Conservation (phyloP, 1,140 invertebrate genomes). For the Campoletis sonorensis region DNA sequence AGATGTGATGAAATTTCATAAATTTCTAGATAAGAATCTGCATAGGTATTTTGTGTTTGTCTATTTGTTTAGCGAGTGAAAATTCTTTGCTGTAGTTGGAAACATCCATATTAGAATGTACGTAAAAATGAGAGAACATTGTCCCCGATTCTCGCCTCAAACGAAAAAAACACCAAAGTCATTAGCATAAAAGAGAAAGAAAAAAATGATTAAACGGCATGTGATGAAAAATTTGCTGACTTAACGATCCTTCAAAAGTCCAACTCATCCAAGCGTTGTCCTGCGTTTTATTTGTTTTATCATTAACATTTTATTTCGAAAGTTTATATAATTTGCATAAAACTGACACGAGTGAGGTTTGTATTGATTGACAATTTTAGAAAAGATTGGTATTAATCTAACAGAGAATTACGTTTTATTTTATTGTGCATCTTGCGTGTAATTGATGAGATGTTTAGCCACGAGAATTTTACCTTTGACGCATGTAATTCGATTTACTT, state of each 20-base stretch:
- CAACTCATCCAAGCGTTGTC: too few species aligned
- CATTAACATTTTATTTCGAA: not conserved
- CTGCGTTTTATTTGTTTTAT: too few species aligned
- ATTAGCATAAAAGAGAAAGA: too few species aligned
- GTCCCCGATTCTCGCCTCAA: not conserved
- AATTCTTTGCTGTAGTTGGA: not conserved
- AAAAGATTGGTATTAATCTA: not conserved
- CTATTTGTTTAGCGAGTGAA: not conserved
- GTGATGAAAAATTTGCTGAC: too few species aligned
- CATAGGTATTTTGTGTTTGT: not conserved
- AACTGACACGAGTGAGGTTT: slow-evolving; percentile 16
- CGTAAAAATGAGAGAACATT: not conserved
- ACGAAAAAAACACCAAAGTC: not conserved
- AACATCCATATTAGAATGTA: not conserved
- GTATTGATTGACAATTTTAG: not conserved
- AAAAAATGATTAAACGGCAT: too few species aligned
- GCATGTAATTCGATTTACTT: not conserved
- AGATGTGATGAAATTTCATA: not conserved
- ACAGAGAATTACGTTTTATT: not conserved
- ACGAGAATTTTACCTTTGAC: not conserved
- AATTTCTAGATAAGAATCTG: not conserved
- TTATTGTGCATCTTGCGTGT: slow-evolving; percentile 9
- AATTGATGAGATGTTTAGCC: not conserved
- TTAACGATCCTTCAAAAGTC: too few species aligned
- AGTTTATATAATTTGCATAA: not conserved